phyloP scores from a whole-genome alignment of 2,888 invertebrate genomes.

The Nomada ferruginata region DNA sequence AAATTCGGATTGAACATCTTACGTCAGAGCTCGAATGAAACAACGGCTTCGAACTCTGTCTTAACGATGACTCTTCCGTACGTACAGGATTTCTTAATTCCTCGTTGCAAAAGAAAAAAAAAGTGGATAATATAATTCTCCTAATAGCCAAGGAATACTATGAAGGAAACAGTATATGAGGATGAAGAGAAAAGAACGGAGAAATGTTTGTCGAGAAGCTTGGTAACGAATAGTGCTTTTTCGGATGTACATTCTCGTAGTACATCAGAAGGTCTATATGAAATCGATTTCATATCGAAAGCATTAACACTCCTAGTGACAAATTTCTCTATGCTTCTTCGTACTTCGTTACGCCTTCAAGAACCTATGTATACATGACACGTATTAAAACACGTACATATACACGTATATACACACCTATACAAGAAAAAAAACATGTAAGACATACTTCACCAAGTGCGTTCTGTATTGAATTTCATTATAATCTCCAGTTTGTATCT shows the following conservation, averaged over 20 bases:
- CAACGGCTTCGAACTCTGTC: constrained; percentile 50
- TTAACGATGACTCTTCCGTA: constrained; percentile 49
- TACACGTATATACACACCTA: constrained; percentile 46
- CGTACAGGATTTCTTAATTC: constrained; percentile 29
- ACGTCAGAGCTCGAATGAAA: constrained; percentile 43
- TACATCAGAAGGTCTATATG: constrained; percentile 2
- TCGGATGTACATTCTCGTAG: constrained; percentile 30
- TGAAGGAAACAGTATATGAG: constrained; percentile 39
- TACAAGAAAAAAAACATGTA: constrained; percentile 32
- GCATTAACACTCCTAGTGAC: constrained; percentile 79
- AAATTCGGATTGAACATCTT: constrained; percentile 56
- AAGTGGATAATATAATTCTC: constrained; percentile 79
- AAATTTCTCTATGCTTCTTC: constrained; percentile 64
- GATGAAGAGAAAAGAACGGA: constrained; percentile 8
- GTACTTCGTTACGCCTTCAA: constrained; percentile 42
- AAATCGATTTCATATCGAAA: constrained; percentile 57
- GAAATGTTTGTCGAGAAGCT: constrained; percentile 41
- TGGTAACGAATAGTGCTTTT: constrained; percentile 35
- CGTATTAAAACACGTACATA: constrained; percentile 45
- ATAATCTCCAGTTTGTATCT: constrained; percentile 70
- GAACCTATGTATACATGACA: constrained; percentile 51
- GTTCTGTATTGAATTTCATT: constrained; percentile 71
- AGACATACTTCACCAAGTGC: constrained; percentile 66
- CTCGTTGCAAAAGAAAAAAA: constrained; percentile 25
- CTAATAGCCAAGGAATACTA: constrained; percentile 72